Evolutionary conservation across 2,888 invertebrate species (phyloP).

Genomic region (Conchocele bisecta): DNA sequence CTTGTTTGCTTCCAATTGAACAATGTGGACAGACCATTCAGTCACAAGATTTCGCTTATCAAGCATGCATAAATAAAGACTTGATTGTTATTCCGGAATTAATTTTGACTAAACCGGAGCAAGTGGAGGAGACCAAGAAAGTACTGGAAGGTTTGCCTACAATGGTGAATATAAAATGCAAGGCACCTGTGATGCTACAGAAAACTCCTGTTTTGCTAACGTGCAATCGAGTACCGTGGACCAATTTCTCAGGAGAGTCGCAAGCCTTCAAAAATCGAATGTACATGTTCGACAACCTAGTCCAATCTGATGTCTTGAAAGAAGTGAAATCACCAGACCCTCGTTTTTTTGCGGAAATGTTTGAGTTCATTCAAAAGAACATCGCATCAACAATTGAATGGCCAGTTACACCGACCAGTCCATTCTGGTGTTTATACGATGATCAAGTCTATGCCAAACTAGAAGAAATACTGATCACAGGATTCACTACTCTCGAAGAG

Average conservation of each 20-base stretch:
- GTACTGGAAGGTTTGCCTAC: neutral
- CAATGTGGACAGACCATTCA: neutral
- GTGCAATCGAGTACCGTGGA: neutral
- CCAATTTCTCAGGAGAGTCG: neutral
- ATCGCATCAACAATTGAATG: neutral
- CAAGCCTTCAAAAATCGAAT: neutral
- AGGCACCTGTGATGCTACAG: neutral
- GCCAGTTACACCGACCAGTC: neutral
- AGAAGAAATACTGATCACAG: no score
- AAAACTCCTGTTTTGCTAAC: neutral
- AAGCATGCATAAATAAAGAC: neutral
- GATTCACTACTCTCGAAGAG: no score
- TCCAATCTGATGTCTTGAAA: neutral
- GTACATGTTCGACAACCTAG: neutral
- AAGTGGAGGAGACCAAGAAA: neutral
- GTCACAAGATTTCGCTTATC: neutral
- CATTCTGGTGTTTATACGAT: neutral
- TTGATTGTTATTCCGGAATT: neutral
- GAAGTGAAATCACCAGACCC: neutral
- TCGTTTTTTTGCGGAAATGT: neutral
- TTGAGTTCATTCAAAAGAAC: neutral
- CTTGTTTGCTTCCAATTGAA: neutral
- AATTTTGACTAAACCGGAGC: neutral
- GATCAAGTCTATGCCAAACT: neutral
- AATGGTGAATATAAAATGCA: neutral